Evolutionary conservation across 2,888 invertebrate species (phyloP).

Genomic region (Eupithecia tripunctaria): DNA sequence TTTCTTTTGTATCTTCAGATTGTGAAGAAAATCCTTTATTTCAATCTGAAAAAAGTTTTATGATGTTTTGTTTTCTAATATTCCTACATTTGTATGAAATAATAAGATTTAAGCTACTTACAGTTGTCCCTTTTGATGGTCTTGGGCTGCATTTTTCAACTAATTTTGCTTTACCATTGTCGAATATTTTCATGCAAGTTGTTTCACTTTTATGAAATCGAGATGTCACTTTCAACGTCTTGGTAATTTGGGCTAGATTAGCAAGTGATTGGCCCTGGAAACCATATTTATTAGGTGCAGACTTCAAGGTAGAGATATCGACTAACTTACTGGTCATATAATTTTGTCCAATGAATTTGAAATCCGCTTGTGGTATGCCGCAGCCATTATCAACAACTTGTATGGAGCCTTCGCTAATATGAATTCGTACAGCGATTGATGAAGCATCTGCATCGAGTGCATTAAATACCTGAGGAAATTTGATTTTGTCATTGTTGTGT

Average conservation of each 20-base stretch:
- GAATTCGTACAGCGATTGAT: conserved; percentile 88
- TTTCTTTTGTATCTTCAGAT: conserved; percentile 86
- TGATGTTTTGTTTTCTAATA: not conserved
- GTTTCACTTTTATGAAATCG: conserved; percentile 68
- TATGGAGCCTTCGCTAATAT: conserved; percentile 84
- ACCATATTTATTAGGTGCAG: conserved; percentile 85
- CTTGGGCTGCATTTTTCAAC: conserved; percentile 68
- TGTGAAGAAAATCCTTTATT: conserved; percentile 86
- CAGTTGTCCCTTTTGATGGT: conserved; percentile 89
- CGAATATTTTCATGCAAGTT: conserved; percentile 85
- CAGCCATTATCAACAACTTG: conserved; percentile 91
- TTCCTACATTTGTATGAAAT: not conserved
- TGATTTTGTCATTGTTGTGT: not conserved
- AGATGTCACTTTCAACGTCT: conserved; percentile 85
- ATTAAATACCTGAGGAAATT: conserved; percentile 85
- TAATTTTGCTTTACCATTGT: conserved; percentile 71
- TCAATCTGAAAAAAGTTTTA: conserved; percentile 74
- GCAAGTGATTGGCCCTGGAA: conserved; percentile 88
- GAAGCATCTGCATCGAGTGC: conserved; percentile 88
- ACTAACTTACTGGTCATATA: conserved; percentile 87
- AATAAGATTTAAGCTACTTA: conserved; percentile 57
- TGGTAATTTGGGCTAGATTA: conserved; percentile 84
- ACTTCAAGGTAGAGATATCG: conserved; percentile 78
- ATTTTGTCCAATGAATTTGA: conserved; percentile 84
- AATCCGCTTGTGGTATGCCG: conserved; percentile 85